Base-by-base conservation (phyloP, 2,113 vertebrate species). In the Pygoscelis adeliae region DNA sequence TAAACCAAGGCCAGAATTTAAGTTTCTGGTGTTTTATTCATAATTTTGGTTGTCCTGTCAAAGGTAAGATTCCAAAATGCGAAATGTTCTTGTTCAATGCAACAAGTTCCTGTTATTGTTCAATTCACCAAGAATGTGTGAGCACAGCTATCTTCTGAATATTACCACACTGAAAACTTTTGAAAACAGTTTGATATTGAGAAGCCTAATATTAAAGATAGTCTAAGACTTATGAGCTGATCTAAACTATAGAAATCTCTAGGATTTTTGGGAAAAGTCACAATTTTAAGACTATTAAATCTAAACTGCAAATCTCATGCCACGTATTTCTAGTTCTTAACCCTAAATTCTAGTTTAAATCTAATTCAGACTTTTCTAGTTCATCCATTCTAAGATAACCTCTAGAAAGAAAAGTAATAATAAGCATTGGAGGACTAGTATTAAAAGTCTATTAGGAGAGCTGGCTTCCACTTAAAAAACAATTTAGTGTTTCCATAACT, bases 401-500 rank as follows among this genome's bases (percentile, higher is more conserved):
- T 87, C 42, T 65, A 91, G 55, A 92, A 95, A 67, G 26, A 59
- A 93, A 90, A 74, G 50, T 69, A 95, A 81, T 61, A 90, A 81
- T 76, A 87, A 86, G 25, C 76, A 61, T 91, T 89, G 81, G 29
- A 59, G 32, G 52, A 92, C 90, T 94, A 85, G 83, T 80, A 89
- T 40, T 72, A 62, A 89, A 92, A 94, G 69, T 18, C 50, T 89
- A 81, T 91, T 91, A 82, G 49, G 36, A 80, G 34, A 88, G 14
- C 40, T 79, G 46, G 22, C 58, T 94, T 40, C 59, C 69, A 90
- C 87, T 92, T 96, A 90, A 88, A 93, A 97, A 96, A 90, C 78
- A 89, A 92, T 93, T 90, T 91, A 93, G 32, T 62, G 58, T 89
- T 97, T 96, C 81, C 81, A 81, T 95, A 91, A 91, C 50, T 77